Evolutionary conservation across 2,888 invertebrate species (phyloP), one percentile per base, ranked within the genome.

Genomic region (Rhingia rostrata): DNA sequence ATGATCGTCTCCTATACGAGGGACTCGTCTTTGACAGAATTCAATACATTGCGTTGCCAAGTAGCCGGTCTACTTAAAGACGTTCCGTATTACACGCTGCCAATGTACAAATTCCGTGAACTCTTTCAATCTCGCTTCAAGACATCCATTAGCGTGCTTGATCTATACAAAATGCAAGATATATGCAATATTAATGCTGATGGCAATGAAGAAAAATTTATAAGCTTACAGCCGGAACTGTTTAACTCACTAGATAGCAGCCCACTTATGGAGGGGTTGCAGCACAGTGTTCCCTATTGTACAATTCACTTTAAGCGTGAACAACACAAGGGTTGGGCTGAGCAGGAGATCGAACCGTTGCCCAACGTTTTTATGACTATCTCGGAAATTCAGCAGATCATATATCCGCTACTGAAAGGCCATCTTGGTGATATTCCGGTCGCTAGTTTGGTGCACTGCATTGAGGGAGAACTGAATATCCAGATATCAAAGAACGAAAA

Each of bases 41-140:
- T 93, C 3, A 93, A 94, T 75, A 93, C 94, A 22, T 90, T 94
- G 54, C 92, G 94, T 86, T 94, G 94, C 61, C 95, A 96, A 91
- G 94, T 96, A 63, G 93, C 95, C 7, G 93, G 94, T 85, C 90
- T 96, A 77, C 92, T 96, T 41, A 93, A 93, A 93, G 96, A 96
- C 90, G 95, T 95, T 41, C 95, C 96, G 32, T 94, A 94, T 7
- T 94, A 95, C 89, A 93, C 93, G 80, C 92, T 97, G 87, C 96
- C 96, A 5, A 93, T 97, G 75, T 96, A 96, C 90, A 95, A 95
- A 89, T 96, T 97, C 88, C 94, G 96, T 77, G 95, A 96, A 90
- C 92, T 96, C 88, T 95, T 95, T 89, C 96, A 96, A 90, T 95
- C 95, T 79, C 94, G 96, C n/a, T 95, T 94, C 88, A 94, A 95